A percentile compares a stretch with the other conserved stretches of the same genome.
Conservation (phyloP, 2,113 vertebrate genomes). For the Nasalis larvatus region DNA sequence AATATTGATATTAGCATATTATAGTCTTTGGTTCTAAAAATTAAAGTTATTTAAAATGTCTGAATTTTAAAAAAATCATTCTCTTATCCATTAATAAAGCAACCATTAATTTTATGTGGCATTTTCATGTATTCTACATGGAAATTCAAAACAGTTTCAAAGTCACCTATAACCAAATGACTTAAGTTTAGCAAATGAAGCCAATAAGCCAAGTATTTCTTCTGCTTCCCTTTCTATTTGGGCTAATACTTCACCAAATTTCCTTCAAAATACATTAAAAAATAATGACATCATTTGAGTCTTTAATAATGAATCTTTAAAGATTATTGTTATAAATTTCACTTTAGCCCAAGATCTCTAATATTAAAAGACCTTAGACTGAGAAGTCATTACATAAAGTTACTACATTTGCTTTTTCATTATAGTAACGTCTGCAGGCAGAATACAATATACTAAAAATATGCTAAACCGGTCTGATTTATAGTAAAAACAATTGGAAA, state of each 20-base stretch:
- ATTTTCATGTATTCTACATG: not conserved
- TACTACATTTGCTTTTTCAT: not conserved
- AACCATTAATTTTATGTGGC: not conserved
- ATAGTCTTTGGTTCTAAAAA: not conserved
- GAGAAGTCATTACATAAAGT: not conserved
- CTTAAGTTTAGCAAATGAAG: not conserved
- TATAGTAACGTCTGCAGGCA: not conserved
- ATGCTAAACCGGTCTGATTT: not conserved
- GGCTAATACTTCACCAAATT: not conserved
- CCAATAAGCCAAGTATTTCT: not conserved
- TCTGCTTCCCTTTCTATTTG: not conserved
- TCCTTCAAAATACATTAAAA: not conserved
- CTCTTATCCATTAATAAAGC: not conserved
- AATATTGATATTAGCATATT: not conserved
- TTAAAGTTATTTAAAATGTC: not conserved
- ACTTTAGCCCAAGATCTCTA: not conserved
- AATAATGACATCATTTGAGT: not conserved
- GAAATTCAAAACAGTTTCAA: not conserved
- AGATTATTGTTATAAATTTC: not conserved
- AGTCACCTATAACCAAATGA: not conserved
- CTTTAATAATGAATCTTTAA: not conserved
- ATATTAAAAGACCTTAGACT: not conserved
- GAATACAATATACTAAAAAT: not conserved
- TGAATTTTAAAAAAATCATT: not conserved
- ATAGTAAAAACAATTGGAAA: not conserved